phyloP scores from a whole-genome alignment of 1,140 invertebrate species.

The Nasonia vitripennis region DNA sequence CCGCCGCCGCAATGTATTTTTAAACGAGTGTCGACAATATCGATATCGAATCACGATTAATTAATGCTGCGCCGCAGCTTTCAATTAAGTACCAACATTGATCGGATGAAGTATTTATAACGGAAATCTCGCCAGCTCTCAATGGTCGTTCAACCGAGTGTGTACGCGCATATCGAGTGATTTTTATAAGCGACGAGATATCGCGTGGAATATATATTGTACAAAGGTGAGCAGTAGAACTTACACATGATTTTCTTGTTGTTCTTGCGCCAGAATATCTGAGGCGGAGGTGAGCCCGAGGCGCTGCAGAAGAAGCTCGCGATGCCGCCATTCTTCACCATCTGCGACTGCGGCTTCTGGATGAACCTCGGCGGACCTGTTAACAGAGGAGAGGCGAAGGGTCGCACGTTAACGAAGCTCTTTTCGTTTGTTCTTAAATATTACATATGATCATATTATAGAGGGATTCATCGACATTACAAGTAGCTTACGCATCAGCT shows the following conservation, averaged over 20 bases:
- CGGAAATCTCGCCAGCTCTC: neutral
- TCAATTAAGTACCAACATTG: neutral
- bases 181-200: neutral
- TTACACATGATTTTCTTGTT: conserved; percentile 88
- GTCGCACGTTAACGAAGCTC: conserved; percentile 17
- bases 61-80: neutral
- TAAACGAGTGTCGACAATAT: neutral
- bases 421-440: neutral
- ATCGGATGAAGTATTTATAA: neutral
- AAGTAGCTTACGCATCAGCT: too few relatives aligned
- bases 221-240: conserved; percentile 53
- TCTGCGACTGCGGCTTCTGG: conserved; percentile 88
- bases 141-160: too few relatives aligned
- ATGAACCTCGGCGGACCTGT: conserved; percentile 94
- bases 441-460: neutral
- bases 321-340: conserved; percentile 91
- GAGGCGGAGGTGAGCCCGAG: conserved; percentile 90
- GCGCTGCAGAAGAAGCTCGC: conserved; percentile 97
- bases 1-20: neutral
- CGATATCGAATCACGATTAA: neutral
- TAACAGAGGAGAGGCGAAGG: conserved; percentile 22
- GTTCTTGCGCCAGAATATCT: conserved; percentile 94
- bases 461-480: neutral
- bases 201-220: neutral
- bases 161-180: too few relatives aligned